Evolutionary conservation across 2,113 vertebrate species (phyloP).

Genomic region (Chaetops frenatus): DNA sequence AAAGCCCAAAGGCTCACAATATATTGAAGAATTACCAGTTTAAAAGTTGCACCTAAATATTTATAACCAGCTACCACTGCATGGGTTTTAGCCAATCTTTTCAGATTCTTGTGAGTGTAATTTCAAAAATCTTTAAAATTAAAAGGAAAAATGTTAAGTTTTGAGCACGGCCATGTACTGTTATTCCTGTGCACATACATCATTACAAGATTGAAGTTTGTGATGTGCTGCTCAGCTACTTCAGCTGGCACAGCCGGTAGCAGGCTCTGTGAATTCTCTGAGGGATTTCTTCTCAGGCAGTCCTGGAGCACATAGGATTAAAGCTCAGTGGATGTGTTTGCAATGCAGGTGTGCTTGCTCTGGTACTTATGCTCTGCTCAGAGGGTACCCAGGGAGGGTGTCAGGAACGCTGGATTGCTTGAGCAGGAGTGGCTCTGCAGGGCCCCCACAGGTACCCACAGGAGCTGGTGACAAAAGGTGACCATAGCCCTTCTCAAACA

Average conservation of each 20-base stretch:
- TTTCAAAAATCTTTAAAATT: not conserved
- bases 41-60: not conserved
- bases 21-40: not conserved
- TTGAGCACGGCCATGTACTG: not conserved
- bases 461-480: not conserved
- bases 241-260: not conserved
- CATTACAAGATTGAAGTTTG: not conserved
- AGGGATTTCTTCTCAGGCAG: not conserved
- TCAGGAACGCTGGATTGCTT: fast-evolving
- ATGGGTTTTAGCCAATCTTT: not conserved
- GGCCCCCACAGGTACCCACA: too few species aligned
- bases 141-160: not conserved
- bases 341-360: not conserved
- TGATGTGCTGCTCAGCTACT: not conserved
- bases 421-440: fast-evolving
- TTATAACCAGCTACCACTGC: not conserved
- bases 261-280: not conserved
- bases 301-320: not conserved
- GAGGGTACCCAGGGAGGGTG: not conserved
- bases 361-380: not conserved
- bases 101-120: not conserved
- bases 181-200: not conserved
- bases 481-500: not conserved
- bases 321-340: not conserved
- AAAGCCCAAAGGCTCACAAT: not conserved